Conservation (phyloP, 2,113 vertebrate genomes). For the Panthera uncia region DNA sequence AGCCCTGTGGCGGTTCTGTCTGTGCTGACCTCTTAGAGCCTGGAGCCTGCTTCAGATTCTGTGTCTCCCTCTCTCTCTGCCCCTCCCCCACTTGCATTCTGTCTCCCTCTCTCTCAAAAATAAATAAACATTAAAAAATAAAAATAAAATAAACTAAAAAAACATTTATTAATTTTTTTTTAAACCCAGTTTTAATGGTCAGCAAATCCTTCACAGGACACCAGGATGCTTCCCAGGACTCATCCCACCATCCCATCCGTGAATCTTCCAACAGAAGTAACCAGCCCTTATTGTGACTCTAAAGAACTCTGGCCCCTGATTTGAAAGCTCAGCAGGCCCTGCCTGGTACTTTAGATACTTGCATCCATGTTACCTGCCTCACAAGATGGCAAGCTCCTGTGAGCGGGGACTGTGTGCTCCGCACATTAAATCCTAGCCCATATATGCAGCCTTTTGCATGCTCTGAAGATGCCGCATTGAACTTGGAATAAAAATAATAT, state of each 20-base stretch:
- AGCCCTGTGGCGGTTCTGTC: no score
- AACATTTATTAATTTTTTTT: not conserved
- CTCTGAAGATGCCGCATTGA: conserved; percentile 29
- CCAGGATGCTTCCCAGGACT: not conserved
- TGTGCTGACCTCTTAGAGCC: no score
- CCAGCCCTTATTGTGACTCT: not conserved
- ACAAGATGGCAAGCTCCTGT: not conserved
- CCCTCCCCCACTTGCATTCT: no score
- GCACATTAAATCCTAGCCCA: not conserved
- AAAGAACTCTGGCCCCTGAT: not conserved
- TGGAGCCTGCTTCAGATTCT: no score
- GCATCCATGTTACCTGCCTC: not conserved
- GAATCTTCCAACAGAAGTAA: not conserved
- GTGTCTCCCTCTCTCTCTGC: no score
- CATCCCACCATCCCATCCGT: not conserved
- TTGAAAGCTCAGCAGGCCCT: not conserved
- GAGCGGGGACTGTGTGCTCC: not conserved
- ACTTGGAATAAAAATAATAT: conserved; percentile 54
- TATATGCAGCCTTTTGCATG: not conserved
- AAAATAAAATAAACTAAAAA: no score
- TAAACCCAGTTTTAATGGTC: not conserved
- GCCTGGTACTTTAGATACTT: not conserved
- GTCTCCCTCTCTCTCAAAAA: no score
- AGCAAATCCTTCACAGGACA: not conserved
- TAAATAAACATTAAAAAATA: no score